Evolutionary conservation across 2,888 invertebrate genomes (phyloP).

Genomic region (Hyles lineata): DNA sequence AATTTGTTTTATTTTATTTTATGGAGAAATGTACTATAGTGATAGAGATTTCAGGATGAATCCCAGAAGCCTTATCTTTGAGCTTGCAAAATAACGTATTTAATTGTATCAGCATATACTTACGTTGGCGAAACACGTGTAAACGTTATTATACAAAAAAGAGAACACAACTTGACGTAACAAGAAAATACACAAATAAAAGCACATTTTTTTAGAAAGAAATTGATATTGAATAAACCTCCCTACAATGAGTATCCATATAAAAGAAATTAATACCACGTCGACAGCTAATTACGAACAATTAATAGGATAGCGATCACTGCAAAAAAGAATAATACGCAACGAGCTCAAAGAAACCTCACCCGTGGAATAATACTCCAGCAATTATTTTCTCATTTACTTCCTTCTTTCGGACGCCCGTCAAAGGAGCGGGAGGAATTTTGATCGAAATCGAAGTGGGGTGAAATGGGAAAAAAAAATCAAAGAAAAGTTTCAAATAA

Average conservation of each 20-base stretch:
- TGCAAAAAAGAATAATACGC: conserved; percentile 16
- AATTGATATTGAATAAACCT: conserved; percentile 3
- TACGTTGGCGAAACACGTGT: no score
- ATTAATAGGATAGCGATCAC: conserved; percentile 23
- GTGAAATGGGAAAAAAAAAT: conserved; percentile 54
- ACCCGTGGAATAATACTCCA: conserved; percentile 67
- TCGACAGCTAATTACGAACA: conserved; percentile 23
- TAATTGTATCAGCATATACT: no score
- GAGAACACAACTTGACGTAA: neutral
- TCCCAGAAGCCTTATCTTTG: no score
- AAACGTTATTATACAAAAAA: neutral
- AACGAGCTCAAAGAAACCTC: conserved; percentile 59
- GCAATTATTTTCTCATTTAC: conserved; percentile 78
- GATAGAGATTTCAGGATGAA: no score
- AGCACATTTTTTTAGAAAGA: neutral
- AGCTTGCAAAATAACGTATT: no score
- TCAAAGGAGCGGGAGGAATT: conserved; percentile 68
- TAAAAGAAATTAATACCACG: conserved; percentile 21
- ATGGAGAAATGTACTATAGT: no score
- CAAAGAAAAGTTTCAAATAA: conserved; percentile 67
- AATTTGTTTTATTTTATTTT: no score
- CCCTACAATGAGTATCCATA: conserved; percentile 16
- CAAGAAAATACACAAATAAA: neutral
- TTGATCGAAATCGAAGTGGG: conserved; percentile 72
- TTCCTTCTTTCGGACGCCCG: conserved; percentile 56